Evolutionary conservation across 37 sponge, comb jelly and placozoan genomes (phyloP).

Genomic region (Mnemiopsis leidyi): DNA sequence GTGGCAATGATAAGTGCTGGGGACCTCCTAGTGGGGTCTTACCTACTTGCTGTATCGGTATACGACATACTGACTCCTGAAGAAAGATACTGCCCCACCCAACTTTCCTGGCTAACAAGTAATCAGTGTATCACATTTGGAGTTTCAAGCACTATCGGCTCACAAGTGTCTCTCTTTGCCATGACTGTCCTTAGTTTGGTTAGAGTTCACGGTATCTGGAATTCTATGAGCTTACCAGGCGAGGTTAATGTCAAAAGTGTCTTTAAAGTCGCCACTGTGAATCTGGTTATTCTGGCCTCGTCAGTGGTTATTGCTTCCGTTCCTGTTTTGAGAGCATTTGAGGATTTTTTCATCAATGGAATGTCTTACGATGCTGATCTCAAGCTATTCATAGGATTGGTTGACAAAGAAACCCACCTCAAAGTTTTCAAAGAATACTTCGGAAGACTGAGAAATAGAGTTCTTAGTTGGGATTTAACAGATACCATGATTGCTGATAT

Average conservation of each 20-base stretch:
- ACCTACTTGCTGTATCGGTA: neutral
- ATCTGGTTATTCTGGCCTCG: neutral
- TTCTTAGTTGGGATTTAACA: neutral
- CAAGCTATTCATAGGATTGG: neutral
- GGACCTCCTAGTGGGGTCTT: neutral
- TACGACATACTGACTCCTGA: neutral
- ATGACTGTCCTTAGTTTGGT: neutral
- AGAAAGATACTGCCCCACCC: neutral
- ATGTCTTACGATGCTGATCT: neutral
- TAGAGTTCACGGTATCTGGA: neutral
- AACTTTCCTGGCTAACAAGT: neutral
- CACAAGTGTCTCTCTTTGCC: neutral
- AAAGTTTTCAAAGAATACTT: neutral
- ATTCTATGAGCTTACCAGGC: too few species aligned
- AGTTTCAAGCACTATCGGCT: neutral
- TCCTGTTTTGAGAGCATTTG: neutral
- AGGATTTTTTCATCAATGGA: slow-evolving; percentile 24
- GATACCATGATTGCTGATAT: neutral
- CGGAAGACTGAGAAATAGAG: neutral
- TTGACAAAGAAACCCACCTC: neutral
- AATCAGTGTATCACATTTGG: neutral
- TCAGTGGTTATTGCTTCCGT: neutral
- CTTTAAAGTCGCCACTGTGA: neutral
- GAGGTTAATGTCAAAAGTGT: neutral
- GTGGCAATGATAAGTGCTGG: neutral